Conservation (phyloP, 2,888 invertebrate species). For the Ernsta delagoae region DNA sequence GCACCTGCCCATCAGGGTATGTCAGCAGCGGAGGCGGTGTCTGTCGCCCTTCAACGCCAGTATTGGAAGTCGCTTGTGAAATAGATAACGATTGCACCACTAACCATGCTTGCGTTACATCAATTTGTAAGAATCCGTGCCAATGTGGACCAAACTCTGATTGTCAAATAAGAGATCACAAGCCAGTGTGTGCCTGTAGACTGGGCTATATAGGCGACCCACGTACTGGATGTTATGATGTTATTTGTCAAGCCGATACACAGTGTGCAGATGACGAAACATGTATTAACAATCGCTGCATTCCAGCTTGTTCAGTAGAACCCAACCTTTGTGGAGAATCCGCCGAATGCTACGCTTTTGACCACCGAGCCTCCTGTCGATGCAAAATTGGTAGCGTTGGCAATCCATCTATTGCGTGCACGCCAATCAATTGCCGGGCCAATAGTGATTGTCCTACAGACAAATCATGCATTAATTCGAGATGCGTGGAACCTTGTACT, state of each 20-base stretch:
- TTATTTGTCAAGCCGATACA: constrained; percentile 89
- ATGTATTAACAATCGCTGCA: constrained; percentile 93
- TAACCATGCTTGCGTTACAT: constrained; percentile 91
- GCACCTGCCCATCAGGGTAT: constrained; percentile 95
- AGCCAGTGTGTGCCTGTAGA: constrained; percentile 94
- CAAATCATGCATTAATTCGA: constrained; percentile 92
- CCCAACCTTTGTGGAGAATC: constrained; percentile 89
- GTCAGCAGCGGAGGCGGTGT: constrained; percentile 93
- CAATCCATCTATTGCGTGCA: constrained; percentile 91
- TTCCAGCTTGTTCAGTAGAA: constrained; percentile 91
- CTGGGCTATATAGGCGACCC: constrained; percentile 94
- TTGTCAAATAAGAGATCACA: constrained; percentile 93
- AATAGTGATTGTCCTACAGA: constrained; percentile 92
- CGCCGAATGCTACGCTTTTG: constrained; percentile 91
- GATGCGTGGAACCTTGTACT: constrained; percentile 91
- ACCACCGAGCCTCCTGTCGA: constrained; percentile 93
- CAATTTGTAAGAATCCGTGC: constrained; percentile 93
- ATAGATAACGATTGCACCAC: constrained; percentile 91
- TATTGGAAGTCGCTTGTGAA: constrained; percentile 87
- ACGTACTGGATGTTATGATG: constrained; percentile 90
- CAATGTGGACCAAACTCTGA: constrained; percentile 94
- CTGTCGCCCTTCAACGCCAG: constrained; percentile 89
- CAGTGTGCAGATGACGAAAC: constrained; percentile 93
- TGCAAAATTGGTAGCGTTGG: constrained; percentile 93
- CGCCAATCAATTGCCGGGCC: constrained; percentile 91